Percentiles rank a stretch among this genome's conserved stretches.
Conservation (phyloP, 2,113 vertebrate genomes). For the Syrrhaptes paradoxus region DNA sequence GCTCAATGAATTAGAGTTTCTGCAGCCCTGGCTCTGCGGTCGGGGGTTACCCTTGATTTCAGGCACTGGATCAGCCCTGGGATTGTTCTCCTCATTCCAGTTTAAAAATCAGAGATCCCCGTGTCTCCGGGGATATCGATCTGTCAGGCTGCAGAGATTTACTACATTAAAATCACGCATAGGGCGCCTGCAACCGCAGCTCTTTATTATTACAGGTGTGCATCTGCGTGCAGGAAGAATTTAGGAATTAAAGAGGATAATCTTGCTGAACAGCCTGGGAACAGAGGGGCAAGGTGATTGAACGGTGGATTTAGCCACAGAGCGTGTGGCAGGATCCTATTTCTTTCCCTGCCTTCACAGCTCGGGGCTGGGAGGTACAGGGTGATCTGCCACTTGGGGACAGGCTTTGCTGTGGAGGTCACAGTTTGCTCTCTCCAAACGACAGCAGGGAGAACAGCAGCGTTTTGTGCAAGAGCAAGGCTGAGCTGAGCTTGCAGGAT, state of each 20-base stretch:
- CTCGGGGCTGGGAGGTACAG: not conserved
- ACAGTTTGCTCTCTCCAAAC: not conserved
- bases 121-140: not conserved
- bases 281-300: not conserved
- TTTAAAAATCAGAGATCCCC: not conserved
- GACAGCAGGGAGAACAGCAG: not conserved
- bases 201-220: not conserved
- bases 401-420: not conserved
- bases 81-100: not conserved
- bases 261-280: not conserved
- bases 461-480: not conserved
- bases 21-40: not conserved
- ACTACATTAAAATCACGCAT: not conserved
- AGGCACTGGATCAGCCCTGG: not conserved
- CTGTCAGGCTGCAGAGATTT: not conserved
- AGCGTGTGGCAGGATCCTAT: not conserved
- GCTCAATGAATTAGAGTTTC: not conserved
- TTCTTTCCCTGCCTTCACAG: not conserved
- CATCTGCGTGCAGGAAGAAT: not conserved
- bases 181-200: not conserved
- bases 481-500: not conserved
- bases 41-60: not conserved
- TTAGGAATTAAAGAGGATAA: not conserved
- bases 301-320: not conserved
- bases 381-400: not conserved